Evolutionary conservation across 2,113 vertebrate genomes (phyloP).

Genomic region (Rhinichthys klamathensis): DNA sequence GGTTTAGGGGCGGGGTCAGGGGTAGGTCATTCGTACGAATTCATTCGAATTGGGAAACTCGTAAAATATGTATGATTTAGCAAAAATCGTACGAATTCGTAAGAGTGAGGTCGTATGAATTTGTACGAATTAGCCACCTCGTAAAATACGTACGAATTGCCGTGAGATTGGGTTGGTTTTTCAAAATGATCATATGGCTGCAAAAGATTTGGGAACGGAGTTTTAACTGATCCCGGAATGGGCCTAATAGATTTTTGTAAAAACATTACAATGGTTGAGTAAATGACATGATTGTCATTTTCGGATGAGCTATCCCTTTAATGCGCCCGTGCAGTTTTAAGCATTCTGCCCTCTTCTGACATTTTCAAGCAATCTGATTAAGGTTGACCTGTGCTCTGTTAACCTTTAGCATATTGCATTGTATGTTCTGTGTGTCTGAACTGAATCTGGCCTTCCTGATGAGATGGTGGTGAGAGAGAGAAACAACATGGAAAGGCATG

Average conservation of each 20-base stretch:
- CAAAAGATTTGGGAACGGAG: background rate
- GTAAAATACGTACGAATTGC: too few species aligned
- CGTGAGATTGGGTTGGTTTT: background rate
- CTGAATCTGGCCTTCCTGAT: slow-evolving; percentile 31
- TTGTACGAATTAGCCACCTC: too few species aligned
- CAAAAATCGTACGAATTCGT: too few species aligned
- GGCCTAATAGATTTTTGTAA: background rate
- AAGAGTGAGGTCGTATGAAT: too few species aligned
- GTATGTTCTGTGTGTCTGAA: slow-evolving; percentile 26
- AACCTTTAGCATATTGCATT: slow-evolving; percentile 39
- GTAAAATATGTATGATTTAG: too few species aligned
- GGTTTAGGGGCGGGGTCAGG: too few species aligned
- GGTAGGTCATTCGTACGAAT: too few species aligned
- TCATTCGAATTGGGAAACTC: too few species aligned
- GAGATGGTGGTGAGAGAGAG: background rate
- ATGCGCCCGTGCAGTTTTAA: background rate
- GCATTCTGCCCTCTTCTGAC: slow-evolving; percentile 4
- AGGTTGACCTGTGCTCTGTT: slow-evolving; percentile 35
- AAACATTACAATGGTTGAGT: background rate
- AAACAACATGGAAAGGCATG: slow-evolving; percentile 43
- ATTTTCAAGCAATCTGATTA: slow-evolving; percentile 19
- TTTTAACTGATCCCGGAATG: background rate
- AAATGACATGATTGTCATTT: background rate
- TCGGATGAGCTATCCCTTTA: slow-evolving; percentile 3
- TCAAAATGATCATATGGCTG: background rate